Conservation (phyloP, 2,888 invertebrate genomes). For the Adelphocoris suturalis region DNA sequence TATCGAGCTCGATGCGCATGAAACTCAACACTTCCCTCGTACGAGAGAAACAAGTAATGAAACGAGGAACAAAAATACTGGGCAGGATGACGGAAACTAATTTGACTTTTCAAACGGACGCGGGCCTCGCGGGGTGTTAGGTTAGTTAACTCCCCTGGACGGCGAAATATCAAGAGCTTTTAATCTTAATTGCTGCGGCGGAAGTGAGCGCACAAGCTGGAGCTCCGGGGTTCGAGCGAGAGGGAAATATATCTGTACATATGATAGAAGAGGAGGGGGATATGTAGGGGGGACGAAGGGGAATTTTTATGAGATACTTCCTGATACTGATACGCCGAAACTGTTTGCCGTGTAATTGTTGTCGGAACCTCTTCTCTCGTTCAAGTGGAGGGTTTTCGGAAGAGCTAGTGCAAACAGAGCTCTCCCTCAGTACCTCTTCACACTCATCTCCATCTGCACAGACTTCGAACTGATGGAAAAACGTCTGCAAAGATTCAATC, state of each 20-base stretch:
- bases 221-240: slow-evolving; percentile 11
- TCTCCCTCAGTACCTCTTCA: too few relatives aligned
- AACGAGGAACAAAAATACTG: slow-evolving; percentile 37
- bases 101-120: slow-evolving; percentile 69
- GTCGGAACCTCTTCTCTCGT: slow-evolving; percentile 50
- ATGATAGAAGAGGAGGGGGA: background rate
- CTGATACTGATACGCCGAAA: slow-evolving; percentile 69
- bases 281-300: slow-evolving; percentile 1
- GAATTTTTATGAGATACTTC: slow-evolving; percentile 71
- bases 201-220: slow-evolving; percentile 66
- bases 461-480: too few relatives aligned
- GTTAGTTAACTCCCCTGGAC: slow-evolving; percentile 69
- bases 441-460: too few relatives aligned
- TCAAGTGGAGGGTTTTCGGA: background rate
- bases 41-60: background rate
- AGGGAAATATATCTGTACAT: background rate
- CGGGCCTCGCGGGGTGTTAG: background rate
- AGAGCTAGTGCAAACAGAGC: slow-evolving; percentile 25
- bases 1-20: background rate
- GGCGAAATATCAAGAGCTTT: slow-evolving; percentile 69
- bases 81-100: slow-evolving; percentile 67
- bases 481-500: too few relatives aligned
- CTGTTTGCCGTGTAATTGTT: slow-evolving; percentile 68
- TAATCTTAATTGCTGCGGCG: slow-evolving; percentile 67
- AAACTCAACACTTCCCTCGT: background rate